These are phyloP conservation scores for Calameuta filiformis DNA, from an alignment of 2,888 invertebrate species.

Conservation along the genomic window DNA sequence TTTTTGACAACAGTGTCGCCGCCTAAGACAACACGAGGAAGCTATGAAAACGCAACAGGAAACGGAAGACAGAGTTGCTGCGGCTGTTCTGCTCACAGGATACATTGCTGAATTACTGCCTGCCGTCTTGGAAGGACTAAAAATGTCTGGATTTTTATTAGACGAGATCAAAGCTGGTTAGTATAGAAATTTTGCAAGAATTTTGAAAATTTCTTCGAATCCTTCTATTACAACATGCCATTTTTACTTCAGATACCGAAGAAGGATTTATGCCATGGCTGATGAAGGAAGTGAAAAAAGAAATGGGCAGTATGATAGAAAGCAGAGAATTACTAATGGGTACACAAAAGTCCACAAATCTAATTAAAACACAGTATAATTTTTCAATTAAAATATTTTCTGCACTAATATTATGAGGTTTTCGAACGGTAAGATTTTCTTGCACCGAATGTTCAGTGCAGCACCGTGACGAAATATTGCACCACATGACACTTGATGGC, in stretches of 20 bases:
- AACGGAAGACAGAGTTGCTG: constrained; percentile 84
- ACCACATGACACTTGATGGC: too few relatives aligned
- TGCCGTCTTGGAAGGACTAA: constrained; percentile 82
- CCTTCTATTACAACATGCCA: not conserved
- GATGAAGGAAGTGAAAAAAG: constrained; percentile 81
- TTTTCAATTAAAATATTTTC: not conserved
- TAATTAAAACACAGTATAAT: not conserved
- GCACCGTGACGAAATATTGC: too few relatives aligned
- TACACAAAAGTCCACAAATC: constrained; percentile 48
- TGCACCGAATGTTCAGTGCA: too few relatives aligned
- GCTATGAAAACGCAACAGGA: constrained; percentile 75
- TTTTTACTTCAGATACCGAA: constrained; percentile 71
- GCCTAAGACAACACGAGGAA: constrained; percentile 78
- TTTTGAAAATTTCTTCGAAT: not conserved
- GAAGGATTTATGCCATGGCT: constrained; percentile 90
- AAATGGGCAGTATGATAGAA: constrained; percentile 83
- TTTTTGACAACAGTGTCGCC: constrained; percentile 70
- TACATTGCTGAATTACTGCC: constrained; percentile 90
- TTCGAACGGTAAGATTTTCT: not conserved
- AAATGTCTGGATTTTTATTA: constrained; percentile 77
- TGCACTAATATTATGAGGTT: not conserved
- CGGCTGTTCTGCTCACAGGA: constrained; percentile 84
- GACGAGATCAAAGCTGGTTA: constrained; percentile 73
- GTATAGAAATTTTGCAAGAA: constrained; percentile 17
- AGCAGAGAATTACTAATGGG: constrained; percentile 85